Base-by-base conservation (phyloP, 2,113 vertebrate species). In the Lontra canadensis region DNA sequence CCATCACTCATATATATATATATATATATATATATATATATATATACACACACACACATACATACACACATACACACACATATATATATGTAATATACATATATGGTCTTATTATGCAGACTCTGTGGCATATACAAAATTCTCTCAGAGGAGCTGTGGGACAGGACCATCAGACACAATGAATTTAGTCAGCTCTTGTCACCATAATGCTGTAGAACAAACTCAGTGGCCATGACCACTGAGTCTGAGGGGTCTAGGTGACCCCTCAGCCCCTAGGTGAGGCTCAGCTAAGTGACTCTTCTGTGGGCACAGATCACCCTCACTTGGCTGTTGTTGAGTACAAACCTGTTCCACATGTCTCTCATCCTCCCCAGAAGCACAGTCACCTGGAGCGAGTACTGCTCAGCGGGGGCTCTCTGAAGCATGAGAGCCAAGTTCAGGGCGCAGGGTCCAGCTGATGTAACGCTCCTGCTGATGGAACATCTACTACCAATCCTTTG, bases 381-480 rank as follows among this genome's bases (percentile, higher is more conserved):
- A 2, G 21, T 47, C 34, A 13, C 65, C 61, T 13, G 17, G 36
- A 14, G 11, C 7, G 10, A 8, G 10, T 42, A 34, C 12, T 31
- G 17, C 15, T 39, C 23, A 26, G 47, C 1, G 0, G 12, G 12
- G 36, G 12, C 13, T 29, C 42, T 76, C 76, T 65, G 31, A 20
- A 29, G 15, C n/a, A 9, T 8, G 34, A 36, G 71, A 31, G 9
- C 63, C 82, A 39, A 39, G 39, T 23, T 20, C 39, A 42, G 29
- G 1, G 25, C 7, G 7, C 18, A 3, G n/a, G 47, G 6, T 26
- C n/a, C 57, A 57, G 21, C 21, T 23, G 57, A 8, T 0, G 2
- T 1, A 44, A 10, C 39, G 26, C 47, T 52, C 59, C 6, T 25
- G 21, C 20, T n/a, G 20, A 15, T 6, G 17, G 39, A 3, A 49